Evolutionary conservation across 2,113 vertebrate genomes (phyloP).

Genomic region (Nycticorax nycticorax): DNA sequence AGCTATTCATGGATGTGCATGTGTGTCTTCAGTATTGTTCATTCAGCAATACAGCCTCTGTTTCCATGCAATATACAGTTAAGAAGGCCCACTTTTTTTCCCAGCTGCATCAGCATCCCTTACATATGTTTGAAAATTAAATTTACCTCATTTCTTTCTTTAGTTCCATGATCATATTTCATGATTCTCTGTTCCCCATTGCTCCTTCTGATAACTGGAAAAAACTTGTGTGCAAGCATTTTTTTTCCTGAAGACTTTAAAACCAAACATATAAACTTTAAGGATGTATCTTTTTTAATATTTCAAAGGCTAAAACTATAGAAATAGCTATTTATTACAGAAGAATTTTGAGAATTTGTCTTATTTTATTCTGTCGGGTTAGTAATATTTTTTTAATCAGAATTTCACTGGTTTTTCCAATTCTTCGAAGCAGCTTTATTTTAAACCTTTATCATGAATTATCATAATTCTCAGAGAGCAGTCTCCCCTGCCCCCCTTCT

Average conservation of each 20-base stretch:
- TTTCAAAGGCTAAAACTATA: not conserved
- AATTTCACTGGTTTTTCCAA: not conserved
- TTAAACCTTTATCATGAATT: not conserved
- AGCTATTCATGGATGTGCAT: not conserved
- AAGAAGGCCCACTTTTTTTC: not conserved
- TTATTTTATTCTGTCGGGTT: not conserved
- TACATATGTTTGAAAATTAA: not conserved
- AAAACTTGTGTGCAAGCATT: not conserved
- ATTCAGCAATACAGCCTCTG: not conserved
- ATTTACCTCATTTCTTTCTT: not conserved
- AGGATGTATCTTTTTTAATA: not conserved
- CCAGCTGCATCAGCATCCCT: not conserved
- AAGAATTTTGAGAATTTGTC: not conserved
- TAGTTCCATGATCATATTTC: not conserved
- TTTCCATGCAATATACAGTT: not conserved
- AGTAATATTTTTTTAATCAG: not conserved
- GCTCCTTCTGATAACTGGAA: not conserved
- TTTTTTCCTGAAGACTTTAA: not conserved
- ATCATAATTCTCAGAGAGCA: not conserved
- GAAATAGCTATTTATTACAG: not conserved
- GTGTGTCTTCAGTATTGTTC: not conserved
- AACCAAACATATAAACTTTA: not conserved
- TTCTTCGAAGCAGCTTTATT: not conserved
- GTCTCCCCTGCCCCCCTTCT: not conserved
- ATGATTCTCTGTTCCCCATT: not conserved